Conservation (phyloP, 2,888 invertebrate species). For the Lasioglossum zephyrum region DNA sequence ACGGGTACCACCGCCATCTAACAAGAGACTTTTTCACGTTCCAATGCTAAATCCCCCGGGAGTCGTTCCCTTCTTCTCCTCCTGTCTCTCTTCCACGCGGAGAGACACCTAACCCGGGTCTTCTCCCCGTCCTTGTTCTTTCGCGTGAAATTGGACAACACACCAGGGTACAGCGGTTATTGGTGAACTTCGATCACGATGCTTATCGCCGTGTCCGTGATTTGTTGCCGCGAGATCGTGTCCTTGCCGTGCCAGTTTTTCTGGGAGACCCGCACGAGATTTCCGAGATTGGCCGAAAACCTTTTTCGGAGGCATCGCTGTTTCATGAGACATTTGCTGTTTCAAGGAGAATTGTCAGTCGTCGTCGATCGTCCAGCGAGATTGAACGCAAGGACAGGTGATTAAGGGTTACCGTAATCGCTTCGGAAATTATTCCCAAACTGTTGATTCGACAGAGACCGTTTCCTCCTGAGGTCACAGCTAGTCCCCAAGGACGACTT, state of each 20-base stretch:
- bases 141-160: conserved; percentile 29
- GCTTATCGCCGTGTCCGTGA: conserved; percentile 56
- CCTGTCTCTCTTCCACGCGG: conserved; percentile 8
- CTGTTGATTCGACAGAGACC: conserved; percentile 22
- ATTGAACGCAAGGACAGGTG: neutral
- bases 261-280: neutral
- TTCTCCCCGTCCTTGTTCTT: conserved; percentile 21
- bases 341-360: neutral
- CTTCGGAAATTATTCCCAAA: conserved; percentile 33
- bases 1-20: conserved; percentile 79
- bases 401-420: conserved; percentile 11
- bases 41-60: conserved; percentile 81
- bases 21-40: conserved; percentile 80
- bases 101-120: conserved; percentile 5
- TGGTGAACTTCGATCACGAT: conserved; percentile 54
- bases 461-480: conserved; percentile 37
- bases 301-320: neutral
- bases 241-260: conserved; percentile 27
- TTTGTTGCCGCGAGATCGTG: conserved; percentile 50
- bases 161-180: conserved; percentile 21
- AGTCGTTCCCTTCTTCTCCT: conserved; percentile 50
- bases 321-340: neutral
- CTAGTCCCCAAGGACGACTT: conserved; percentile 61
- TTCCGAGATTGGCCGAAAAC: neutral
- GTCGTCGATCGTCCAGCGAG: neutral